phyloP scores from a whole-genome alignment of 2,888 invertebrate species.

The Hylaea fasciaria region DNA sequence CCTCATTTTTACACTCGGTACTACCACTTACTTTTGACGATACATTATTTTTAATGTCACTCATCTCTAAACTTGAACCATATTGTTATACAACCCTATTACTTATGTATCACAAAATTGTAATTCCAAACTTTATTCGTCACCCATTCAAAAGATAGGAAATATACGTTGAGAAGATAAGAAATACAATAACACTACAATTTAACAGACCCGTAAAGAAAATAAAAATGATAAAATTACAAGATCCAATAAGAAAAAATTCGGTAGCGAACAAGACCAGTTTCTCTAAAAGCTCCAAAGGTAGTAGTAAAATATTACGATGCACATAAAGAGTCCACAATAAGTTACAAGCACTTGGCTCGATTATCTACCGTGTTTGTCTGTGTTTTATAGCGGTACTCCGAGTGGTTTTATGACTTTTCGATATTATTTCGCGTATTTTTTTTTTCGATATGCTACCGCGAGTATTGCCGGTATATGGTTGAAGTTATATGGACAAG shows the following conservation, averaged over 20 bases:
- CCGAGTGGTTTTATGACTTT: conserved; percentile 74
- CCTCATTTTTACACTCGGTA: no score
- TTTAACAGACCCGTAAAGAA: conserved; percentile 1
- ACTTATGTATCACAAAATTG: no score
- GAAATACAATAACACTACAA: conserved; percentile 12
- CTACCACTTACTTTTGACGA: no score
- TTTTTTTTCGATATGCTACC: conserved; percentile 68
- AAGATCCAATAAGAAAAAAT: conserved; percentile 39
- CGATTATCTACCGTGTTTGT: conserved; percentile 81
- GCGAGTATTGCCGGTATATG: conserved; percentile 43
- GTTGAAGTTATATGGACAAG: conserved; percentile 53
- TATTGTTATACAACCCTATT: no score
- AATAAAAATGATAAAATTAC: conserved; percentile 23
- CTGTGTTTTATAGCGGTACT: conserved; percentile 80
- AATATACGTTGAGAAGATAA: conserved; percentile 1
- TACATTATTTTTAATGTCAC: no score
- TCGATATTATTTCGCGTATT: conserved; percentile 82
- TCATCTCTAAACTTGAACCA: no score
- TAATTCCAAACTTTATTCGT: no score
- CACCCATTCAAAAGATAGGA: neutral
- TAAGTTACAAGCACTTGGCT: conserved; percentile 73
- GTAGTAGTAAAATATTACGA: conserved; percentile 81
- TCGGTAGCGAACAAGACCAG: conserved; percentile 41
- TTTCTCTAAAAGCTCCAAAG: conserved; percentile 69
- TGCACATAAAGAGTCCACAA: conserved; percentile 77